Evolutionary conservation across 1,140 invertebrate species (phyloP).

Genomic region (Drosophila burlai): DNA sequence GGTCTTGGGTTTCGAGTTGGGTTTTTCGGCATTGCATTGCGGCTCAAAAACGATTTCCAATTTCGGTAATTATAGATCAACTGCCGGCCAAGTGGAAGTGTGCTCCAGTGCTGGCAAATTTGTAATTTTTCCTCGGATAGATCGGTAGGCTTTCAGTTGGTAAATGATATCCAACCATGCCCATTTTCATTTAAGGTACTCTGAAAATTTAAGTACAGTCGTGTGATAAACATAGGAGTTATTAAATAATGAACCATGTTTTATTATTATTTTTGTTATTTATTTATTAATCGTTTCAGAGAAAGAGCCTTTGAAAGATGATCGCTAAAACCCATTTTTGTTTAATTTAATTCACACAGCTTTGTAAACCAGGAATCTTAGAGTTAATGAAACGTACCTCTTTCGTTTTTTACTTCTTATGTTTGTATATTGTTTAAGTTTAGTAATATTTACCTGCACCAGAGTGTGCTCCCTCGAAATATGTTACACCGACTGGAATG

Average conservation of each 20-base stretch:
- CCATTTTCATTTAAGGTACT: background rate
- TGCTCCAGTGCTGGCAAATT: conserved; percentile 3
- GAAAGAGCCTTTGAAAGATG: background rate
- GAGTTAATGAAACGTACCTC: fast-evolving
- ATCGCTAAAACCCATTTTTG: too few species aligned
- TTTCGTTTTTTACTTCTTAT: background rate
- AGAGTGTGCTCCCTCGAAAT: conserved; percentile 25
- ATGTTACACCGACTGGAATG: conserved; percentile 33
- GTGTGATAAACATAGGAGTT: background rate
- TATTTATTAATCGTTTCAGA: background rate
- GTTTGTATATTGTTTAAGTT: background rate
- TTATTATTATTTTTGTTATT: background rate
- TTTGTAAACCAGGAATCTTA: background rate
- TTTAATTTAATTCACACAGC: too few species aligned
- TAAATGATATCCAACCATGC: background rate
- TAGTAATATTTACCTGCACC: background rate
- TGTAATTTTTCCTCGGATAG: background rate
- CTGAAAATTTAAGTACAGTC: background rate
- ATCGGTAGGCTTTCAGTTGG: background rate
- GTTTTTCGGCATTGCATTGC: conserved; percentile 10
- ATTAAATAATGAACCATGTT: background rate
- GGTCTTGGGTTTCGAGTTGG: background rate
- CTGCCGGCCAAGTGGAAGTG: conserved; percentile 11
- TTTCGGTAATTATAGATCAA: conserved; percentile 41
- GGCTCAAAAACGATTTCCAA: conserved; percentile 15